Percentiles rank a stretch among this genome's conserved stretches.
Conservation (phyloP, 2,797 vertebrate species). For the Coranthus polyacanthus region DNA sequence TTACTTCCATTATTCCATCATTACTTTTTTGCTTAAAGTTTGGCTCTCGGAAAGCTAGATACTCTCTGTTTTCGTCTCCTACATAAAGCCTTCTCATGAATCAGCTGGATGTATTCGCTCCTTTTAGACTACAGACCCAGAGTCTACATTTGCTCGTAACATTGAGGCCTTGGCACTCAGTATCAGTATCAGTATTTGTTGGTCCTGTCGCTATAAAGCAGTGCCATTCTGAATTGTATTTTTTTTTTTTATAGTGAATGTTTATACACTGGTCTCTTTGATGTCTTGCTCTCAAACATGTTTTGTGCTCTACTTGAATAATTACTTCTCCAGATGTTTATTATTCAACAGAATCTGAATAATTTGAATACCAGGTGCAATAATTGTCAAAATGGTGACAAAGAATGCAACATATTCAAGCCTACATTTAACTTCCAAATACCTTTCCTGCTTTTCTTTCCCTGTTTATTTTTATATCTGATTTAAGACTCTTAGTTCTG, state of each 20-base stretch:
- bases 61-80: background rate
- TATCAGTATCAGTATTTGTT: constrained; percentile 16
- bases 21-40: background rate
- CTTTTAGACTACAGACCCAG: background rate
- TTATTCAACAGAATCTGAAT: constrained; percentile 4
- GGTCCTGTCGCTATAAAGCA: constrained; percentile 20
- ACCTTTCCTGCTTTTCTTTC: background rate
- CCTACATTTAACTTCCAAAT: background rate
- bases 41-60: background rate
- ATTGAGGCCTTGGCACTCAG: background rate
- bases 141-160: background rate
- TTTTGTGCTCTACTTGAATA: background rate
- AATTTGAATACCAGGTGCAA: background rate
- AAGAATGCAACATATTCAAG: constrained; percentile 9
- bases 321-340: constrained; percentile 7
- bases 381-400: background rate
- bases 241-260: background rate
- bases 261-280: background rate
- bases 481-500: too few relatives aligned
- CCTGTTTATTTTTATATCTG: background rate
- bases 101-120: constrained; percentile 5
- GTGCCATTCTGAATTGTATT: background rate
- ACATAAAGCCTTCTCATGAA: background rate
- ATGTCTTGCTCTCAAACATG: background rate
- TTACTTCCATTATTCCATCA: background rate